Conservation (phyloP, 2,113 vertebrate species). For the Falco punctatus region DNA sequence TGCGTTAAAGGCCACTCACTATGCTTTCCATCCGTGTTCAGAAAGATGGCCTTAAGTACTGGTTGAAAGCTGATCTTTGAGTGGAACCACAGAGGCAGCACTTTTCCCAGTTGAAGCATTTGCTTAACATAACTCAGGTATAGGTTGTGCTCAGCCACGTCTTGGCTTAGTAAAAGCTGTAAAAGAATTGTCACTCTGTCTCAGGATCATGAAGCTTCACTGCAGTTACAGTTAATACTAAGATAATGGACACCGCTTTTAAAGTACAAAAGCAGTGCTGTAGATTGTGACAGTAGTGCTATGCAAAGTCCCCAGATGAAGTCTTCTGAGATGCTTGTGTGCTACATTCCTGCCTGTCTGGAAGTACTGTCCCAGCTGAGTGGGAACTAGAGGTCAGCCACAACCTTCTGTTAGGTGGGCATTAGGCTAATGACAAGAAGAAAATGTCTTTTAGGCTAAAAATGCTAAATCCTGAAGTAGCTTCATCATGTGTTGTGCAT, state of each 20-base stretch:
- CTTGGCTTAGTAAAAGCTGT: not conserved
- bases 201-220: not conserved
- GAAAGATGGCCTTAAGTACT: not conserved
- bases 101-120: not conserved
- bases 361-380: not conserved
- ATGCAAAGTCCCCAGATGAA: not conserved
- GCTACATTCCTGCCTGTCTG: not conserved
- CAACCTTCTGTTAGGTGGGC: not conserved
- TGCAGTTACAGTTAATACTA: not conserved
- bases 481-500: not conserved
- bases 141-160: not conserved
- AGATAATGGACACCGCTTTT: not conserved
- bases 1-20: not conserved
- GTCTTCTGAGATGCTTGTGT: not conserved
- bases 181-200: not conserved
- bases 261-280: not conserved
- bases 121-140: not conserved
- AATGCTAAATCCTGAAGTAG: not conserved
- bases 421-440: not conserved
- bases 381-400: not conserved
- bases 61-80: not conserved
- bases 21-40: not conserved
- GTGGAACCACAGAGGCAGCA: not conserved
- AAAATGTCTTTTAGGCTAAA: not conserved
- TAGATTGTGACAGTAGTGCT: not conserved